phyloP scores from a whole-genome alignment of 2,797 vertebrate species.

The Sebastes iracundus region DNA sequence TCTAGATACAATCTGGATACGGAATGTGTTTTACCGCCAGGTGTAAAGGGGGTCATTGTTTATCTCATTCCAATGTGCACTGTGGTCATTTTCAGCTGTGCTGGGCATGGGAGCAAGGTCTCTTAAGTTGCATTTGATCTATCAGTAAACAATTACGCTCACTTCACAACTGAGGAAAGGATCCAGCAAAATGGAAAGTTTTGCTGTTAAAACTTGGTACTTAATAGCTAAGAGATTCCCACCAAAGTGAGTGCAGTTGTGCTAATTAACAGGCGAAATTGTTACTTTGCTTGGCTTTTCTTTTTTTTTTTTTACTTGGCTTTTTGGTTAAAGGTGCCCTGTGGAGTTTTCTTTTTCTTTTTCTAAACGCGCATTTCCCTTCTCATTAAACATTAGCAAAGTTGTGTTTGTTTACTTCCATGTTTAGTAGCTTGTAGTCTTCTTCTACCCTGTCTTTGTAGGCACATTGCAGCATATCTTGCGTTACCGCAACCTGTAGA shows the following conservation, averaged over 20 bases:
- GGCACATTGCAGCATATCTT: neutral
- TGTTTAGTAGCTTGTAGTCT: neutral
- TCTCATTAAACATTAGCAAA: neutral
- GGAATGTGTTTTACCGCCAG: neutral
- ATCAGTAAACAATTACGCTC: conserved; percentile 37
- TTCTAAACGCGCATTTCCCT: neutral
- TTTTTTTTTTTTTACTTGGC: neutral
- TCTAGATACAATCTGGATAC: neutral
- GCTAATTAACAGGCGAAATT: conserved; percentile 26
- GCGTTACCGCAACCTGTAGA: neutral
- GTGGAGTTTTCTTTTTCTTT: conserved; percentile 3
- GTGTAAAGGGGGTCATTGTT: neutral
- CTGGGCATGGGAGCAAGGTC: conserved; percentile 56
- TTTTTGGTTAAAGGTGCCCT: conserved; percentile 23
- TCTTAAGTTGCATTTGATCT: conserved; percentile 42
- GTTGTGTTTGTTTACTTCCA: neutral
- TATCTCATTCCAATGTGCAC: conserved; percentile 51
- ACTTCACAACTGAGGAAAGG: conserved; percentile 28
- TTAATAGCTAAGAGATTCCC: conserved; percentile 8
- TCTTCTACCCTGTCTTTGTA: neutral
- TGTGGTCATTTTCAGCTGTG: conserved; percentile 58
- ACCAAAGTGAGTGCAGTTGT: conserved; percentile 57
- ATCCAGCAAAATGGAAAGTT: conserved; percentile 7
- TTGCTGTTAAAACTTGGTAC: conserved; percentile 17
- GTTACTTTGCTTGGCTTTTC: conserved; percentile 60